These are phyloP conservation scores for Octopus bimaculoides DNA, from an alignment of 1,140 invertebrate species.

Conservation along the genomic window DNA sequence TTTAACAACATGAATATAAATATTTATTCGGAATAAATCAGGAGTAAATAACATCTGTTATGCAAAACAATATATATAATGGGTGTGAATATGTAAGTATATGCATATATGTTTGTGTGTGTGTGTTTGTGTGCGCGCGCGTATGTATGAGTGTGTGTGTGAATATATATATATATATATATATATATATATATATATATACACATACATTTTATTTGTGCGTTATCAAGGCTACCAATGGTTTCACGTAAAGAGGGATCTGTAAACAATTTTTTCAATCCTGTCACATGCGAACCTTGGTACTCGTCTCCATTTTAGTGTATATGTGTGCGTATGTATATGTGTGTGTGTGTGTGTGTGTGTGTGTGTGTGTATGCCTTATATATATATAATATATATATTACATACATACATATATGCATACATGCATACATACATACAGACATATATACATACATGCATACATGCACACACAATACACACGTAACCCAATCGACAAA, in stretches of 20 bases:
- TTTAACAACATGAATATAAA: too few species aligned
- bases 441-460: not conserved
- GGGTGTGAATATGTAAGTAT: not conserved
- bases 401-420: not conserved
- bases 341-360: too few species aligned
- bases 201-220: not conserved
- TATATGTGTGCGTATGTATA: too few species aligned
- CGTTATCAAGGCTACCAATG: not conserved
- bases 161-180: not conserved
- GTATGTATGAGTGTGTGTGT: not conserved
- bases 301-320: too few species aligned
- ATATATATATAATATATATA: too few species aligned
- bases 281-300: too few species aligned
- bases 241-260: not conserved
- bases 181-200: conserved; percentile 4
- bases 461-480: not conserved
- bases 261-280: too few species aligned
- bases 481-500: not conserved
- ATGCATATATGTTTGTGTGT: not conserved
- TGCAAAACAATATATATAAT: too few species aligned
- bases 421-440: not conserved
- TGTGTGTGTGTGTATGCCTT: too few species aligned
- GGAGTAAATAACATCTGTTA: too few species aligned
- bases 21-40: too few species aligned
- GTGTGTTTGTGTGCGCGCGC: not conserved